These are phyloP conservation scores for Eulemur rubriventer DNA, from an alignment of 2,797 vertebrate genomes.

Conservation along the genomic window DNA sequence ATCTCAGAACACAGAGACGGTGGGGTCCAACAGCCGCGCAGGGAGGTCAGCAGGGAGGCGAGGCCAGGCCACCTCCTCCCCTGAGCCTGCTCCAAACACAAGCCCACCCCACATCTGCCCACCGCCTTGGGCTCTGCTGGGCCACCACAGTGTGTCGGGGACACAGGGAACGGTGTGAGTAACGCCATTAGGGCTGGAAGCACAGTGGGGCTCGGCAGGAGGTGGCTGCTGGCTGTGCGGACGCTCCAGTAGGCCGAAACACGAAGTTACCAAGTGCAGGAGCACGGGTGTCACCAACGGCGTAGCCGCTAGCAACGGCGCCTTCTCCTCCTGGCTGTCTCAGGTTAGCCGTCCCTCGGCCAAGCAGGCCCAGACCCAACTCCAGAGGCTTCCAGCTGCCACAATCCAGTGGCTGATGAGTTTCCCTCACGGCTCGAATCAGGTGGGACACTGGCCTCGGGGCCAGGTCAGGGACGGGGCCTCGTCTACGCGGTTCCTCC, in stretches of 20 bases:
- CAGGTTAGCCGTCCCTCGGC: neutral
- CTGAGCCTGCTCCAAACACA: neutral
- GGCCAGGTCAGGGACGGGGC: neutral
- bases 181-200: neutral
- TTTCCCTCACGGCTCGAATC: neutral
- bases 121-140: neutral
- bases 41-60: neutral
- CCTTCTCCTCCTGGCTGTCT: neutral
- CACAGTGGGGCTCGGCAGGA: neutral
- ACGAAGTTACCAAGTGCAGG: neutral
- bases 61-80: neutral
- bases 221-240: neutral
- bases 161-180: rapidly evolving
- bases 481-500: rapidly evolving
- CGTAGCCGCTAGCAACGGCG: neutral
- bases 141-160: rapidly evolving
- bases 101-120: rapidly evolving
- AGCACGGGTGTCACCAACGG: neutral
- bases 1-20: neutral
- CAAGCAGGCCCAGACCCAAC: neutral
- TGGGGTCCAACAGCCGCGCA: neutral
- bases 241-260: neutral
- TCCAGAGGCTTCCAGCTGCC: neutral
- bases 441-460: rapidly evolving
- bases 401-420: neutral